Conservation (phyloP, 2,888 invertebrate genomes). For the Odiellus spinosus region DNA sequence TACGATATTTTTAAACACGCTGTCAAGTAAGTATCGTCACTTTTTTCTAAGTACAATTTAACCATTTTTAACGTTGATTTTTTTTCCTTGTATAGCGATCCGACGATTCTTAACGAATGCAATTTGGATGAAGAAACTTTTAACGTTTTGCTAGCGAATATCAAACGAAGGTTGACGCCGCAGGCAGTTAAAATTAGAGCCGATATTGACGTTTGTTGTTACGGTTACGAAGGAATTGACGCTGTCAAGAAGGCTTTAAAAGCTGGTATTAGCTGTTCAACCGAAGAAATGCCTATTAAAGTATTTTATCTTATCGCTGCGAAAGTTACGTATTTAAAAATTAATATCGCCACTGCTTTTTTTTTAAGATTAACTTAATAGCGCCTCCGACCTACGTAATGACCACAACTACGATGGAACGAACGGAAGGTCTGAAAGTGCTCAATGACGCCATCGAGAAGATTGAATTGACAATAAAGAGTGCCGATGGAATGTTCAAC, state of each 20-base stretch:
- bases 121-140: slow-evolving; percentile 81
- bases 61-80: slow-evolving; percentile 5
- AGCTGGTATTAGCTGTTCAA: slow-evolving; percentile 75
- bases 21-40: slow-evolving; percentile 53
- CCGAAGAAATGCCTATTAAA: slow-evolving; percentile 85
- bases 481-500: slow-evolving; percentile 68
- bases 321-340: background rate
- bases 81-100: slow-evolving; percentile 50
- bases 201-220: slow-evolving; percentile 77
- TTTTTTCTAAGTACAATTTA: slow-evolving; percentile 2
- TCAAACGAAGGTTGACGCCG: slow-evolving; percentile 86
- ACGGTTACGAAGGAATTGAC: slow-evolving; percentile 95
- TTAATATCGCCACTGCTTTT: background rate
- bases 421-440: slow-evolving; percentile 76
- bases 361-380: slow-evolving; percentile 70
- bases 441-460: slow-evolving; percentile 75
- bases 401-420: slow-evolving; percentile 95
- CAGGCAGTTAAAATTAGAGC: slow-evolving; percentile 92
- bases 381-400: slow-evolving; percentile 97
- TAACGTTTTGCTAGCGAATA: slow-evolving; percentile 79
- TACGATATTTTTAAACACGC: slow-evolving; percentile 98
- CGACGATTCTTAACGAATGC: slow-evolving; percentile 86
- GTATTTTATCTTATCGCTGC: slow-evolving; percentile 23
- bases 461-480: slow-evolving; percentile 62
- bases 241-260: slow-evolving; percentile 82